phyloP scores from a whole-genome alignment of 2,113 vertebrate species.

The Microcebus murinus region DNA sequence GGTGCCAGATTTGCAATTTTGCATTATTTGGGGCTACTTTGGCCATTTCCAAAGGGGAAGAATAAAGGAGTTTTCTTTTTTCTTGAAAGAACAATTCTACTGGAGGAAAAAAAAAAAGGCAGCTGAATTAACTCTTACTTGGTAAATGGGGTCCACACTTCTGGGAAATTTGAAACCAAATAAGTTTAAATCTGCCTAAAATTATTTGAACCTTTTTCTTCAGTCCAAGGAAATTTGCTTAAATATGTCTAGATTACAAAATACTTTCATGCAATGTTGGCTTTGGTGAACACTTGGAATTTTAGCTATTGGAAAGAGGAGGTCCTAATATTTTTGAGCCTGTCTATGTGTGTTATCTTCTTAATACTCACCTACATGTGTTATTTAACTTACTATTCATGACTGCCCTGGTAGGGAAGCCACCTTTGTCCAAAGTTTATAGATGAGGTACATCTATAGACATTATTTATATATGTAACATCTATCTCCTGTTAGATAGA shows the following conservation, averaged over 20 bases:
- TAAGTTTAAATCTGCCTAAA: not conserved
- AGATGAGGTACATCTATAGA: not conserved
- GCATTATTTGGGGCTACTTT: not conserved
- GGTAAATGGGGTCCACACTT: not conserved
- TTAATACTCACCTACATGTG: not conserved
- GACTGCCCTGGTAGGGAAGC: not conserved
- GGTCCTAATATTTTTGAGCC: not conserved
- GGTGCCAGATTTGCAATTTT: slow-evolving; percentile 28
- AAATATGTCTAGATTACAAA: not conserved
- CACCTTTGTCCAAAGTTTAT: not conserved
- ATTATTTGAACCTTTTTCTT: not conserved
- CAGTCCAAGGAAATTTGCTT: not conserved
- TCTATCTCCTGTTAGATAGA: not conserved
- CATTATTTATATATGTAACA: not conserved
- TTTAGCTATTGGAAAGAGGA: not conserved
- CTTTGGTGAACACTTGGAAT: not conserved
- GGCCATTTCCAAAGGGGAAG: slow-evolving; percentile 8
- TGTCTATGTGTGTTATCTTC: not conserved
- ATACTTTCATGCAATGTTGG: not conserved
- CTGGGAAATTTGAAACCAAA: slow-evolving; percentile 27
- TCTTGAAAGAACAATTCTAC: slow-evolving; percentile 27
- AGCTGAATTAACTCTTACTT: not conserved
- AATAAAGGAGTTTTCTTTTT: slow-evolving; percentile 27
- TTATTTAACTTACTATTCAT: not conserved
- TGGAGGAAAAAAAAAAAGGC: not conserved